Percentiles rank a stretch among this genome's conserved stretches.
phyloP scores from a whole-genome alignment of 92 coral and sea anemone species.

The Blastomussa wellsi region DNA sequence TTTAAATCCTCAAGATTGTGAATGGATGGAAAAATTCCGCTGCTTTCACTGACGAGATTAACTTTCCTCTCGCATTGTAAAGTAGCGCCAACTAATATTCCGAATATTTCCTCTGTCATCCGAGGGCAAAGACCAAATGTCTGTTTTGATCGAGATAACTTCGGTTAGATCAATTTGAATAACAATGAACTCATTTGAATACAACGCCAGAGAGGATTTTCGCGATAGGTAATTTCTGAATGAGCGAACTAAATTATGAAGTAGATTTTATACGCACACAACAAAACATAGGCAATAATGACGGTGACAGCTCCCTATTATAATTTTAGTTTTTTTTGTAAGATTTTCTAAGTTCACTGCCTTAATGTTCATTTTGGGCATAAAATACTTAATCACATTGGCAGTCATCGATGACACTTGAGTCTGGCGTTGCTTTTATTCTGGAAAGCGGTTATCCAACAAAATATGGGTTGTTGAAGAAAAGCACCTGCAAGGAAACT shows the following conservation, averaged over 20 bases:
- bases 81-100: slow-evolving; percentile 5
- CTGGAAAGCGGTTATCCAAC: slow-evolving; percentile 25
- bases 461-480: not conserved
- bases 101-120: slow-evolving; percentile 19
- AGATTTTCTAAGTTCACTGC: not conserved
- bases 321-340: not conserved
- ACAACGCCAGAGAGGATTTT: slow-evolving; percentile 2
- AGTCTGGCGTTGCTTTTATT: not conserved
- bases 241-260: slow-evolving; percentile 48
- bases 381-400: not conserved
- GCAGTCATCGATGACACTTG: not conserved
- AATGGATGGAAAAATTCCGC: slow-evolving; percentile 14
- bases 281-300: slow-evolving; percentile 16
- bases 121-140: slow-evolving; percentile 29
- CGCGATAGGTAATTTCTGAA: slow-evolving; percentile 37
- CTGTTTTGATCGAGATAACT: slow-evolving; percentile 34
- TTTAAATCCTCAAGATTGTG: not conserved
- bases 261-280: slow-evolving; percentile 32
- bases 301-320: slow-evolving; percentile 1
- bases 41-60: not conserved
- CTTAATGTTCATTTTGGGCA: not conserved
- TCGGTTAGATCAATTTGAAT: slow-evolving; percentile 39
- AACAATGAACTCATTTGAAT: slow-evolving; percentile 48
- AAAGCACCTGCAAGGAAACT: slow-evolving; percentile 3
- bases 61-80: slow-evolving; percentile 16